Evolutionary conservation across 2,888 invertebrate species (phyloP).

Genomic region (Xestia c-nigrum): DNA sequence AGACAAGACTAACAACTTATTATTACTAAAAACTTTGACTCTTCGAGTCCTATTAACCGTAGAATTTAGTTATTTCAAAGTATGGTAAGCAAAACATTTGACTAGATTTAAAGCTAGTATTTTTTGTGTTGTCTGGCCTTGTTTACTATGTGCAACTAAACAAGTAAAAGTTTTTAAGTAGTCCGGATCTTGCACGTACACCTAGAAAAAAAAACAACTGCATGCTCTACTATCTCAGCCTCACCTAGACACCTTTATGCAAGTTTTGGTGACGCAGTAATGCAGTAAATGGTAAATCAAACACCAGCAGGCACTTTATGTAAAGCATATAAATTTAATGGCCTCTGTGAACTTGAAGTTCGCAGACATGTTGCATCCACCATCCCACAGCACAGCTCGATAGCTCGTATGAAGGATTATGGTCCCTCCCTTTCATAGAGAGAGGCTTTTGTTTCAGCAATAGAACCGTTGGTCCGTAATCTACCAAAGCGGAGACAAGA

Average conservation of each 20-base stretch:
- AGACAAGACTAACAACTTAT: background rate
- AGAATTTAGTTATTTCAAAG: constrained; percentile 17
- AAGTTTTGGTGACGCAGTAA: background rate
- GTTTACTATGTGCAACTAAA: too few species aligned
- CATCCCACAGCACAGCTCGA: too few species aligned
- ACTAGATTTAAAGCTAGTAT: background rate
- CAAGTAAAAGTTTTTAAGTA: background rate
- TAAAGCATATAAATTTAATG: background rate
- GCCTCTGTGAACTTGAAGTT: background rate
- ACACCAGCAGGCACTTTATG: background rate
- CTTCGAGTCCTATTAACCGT: background rate
- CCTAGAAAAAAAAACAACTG: too few species aligned
- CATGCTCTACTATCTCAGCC: too few species aligned
- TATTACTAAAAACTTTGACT: background rate
- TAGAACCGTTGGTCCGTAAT: too few species aligned
- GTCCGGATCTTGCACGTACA: background rate
- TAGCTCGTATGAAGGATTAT: too few species aligned
- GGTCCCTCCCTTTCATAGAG: too few species aligned
- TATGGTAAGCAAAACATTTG: background rate
- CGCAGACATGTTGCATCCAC: too few species aligned
- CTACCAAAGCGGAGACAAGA: too few species aligned
- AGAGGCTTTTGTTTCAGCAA: too few species aligned
- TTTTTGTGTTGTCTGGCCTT: background rate
- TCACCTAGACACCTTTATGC: background rate
- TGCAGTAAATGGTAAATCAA: background rate